Conservation (phyloP, 2,113 vertebrate genomes). For the Athene noctua region DNA sequence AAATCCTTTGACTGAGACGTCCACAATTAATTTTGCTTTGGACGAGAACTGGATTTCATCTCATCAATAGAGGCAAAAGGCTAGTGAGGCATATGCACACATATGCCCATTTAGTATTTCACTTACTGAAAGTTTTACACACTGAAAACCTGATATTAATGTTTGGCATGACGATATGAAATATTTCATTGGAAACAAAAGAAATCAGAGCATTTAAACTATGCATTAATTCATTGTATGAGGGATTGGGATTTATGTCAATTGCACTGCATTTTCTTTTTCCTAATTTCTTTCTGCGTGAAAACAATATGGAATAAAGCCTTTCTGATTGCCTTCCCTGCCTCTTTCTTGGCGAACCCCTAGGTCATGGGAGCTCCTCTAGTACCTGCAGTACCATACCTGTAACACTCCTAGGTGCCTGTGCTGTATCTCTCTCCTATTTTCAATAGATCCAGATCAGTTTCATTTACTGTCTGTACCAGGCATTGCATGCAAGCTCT, state of each 20-base stretch:
- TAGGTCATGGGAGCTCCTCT: background rate
- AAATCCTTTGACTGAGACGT: background rate
- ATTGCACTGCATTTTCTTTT: background rate
- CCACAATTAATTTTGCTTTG: background rate
- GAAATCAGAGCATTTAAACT: background rate
- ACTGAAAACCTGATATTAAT: background rate
- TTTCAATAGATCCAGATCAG: background rate
- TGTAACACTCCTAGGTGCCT: background rate
- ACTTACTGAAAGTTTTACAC: background rate
- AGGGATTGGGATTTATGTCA: background rate
- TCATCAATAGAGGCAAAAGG: background rate
- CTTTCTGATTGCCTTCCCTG: background rate
- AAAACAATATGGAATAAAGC: background rate
- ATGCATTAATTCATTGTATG: background rate
- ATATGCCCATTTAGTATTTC: background rate
- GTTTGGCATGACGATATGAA: background rate
- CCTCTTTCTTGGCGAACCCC: background rate
- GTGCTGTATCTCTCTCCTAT: background rate
- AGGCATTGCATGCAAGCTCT: background rate
- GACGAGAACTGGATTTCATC: background rate
- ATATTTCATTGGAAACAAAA: background rate
- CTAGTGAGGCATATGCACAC: background rate
- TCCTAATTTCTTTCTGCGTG: background rate
- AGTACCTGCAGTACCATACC: background rate
- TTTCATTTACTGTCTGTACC: background rate